phyloP scores from a whole-genome alignment of 2,113 vertebrate species.

The Cathartes aura region DNA sequence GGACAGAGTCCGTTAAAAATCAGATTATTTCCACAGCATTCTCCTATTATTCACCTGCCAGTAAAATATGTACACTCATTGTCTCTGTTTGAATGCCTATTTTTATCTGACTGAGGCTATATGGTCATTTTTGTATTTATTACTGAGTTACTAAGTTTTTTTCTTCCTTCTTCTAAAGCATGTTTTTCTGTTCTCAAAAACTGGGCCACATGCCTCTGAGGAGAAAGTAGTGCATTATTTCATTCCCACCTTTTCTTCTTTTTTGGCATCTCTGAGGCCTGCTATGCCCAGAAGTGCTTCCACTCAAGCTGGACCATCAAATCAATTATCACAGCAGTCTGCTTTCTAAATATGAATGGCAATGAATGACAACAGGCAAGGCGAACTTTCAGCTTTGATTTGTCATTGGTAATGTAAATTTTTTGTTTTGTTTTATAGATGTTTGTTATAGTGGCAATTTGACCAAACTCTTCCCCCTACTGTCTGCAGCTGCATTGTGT shows the following conservation, averaged over 20 bases:
- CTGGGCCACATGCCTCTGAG: conserved; percentile 98
- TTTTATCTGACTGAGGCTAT: conserved; percentile 84
- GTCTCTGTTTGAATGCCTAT: conserved; percentile 87
- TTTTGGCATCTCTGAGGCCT: conserved; percentile 94
- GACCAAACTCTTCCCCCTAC: conserved; percentile 68
- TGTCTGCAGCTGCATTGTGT: conserved; percentile 54
- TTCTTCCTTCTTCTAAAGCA: conserved; percentile 71
- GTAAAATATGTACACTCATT: conserved; percentile 91
- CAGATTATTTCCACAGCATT: conserved; percentile 93
- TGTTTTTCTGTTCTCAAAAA: conserved; percentile 85
- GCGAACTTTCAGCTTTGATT: conserved; percentile 82
- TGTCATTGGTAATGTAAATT: conserved; percentile 77
- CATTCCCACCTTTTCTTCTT: conserved; percentile 98
- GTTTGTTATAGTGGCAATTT: conserved; percentile 58
- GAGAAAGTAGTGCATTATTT: conserved; percentile 96
- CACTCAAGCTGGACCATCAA: conserved; percentile 96
- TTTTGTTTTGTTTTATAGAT: conserved; percentile 46
- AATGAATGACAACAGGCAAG: conserved; percentile 94
- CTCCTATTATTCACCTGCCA: conserved; percentile 92
- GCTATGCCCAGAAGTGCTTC: conserved; percentile 98
- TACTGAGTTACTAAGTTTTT: conserved; percentile 81
- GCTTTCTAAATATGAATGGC: conserved; percentile 92
- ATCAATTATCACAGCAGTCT: conserved; percentile 97
- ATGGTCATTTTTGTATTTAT: conserved; percentile 90
- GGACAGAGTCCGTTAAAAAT: conserved; percentile 86